Base-by-base conservation (phyloP, 2,113 vertebrate genomes). In the Pipa parva region DNA sequence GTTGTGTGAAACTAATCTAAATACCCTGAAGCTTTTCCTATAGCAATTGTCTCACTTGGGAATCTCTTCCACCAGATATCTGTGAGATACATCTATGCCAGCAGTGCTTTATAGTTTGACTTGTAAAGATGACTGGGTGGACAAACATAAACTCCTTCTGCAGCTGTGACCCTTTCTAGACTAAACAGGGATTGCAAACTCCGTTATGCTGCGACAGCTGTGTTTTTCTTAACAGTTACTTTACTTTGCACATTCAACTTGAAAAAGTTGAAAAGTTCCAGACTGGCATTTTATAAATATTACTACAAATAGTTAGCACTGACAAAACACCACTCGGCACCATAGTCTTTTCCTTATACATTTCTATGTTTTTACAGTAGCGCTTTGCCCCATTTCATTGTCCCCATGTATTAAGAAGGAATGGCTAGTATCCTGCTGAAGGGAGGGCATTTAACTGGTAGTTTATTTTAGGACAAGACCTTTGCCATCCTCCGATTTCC, bases 281-380 rank as follows among this genome's bases (percentile, higher is more conserved):
- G 39, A 42, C 13, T 42, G 39, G n/a, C 39, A 42, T 5, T 15
- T 42, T 12, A n/a, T 42, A 66, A 45, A 65, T 17, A 56, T 3
- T 22, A 13, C 46, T 28, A 79, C 77, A 77, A 9, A 15, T 83
- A 77, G 83, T 81, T 88, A 81, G 84, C 81, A 82, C 76, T 81
- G 82, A 84, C 81, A 81, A 81, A 78, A 78, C 81, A 5, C 31
- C 56, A 24, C 7, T 2, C 15, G 17, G 42, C 42, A 36, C 7
- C 33, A n/a, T n/a, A n/a, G n/a, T n/a, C n/a, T n/a, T n/a, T n/a
- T n/a, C n/a, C n/a, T n/a, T n/a, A n/a, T n/a, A n/a, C n/a, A n/a
- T n/a, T n/a, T n/a, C n/a, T n/a, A n/a, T n/a, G n/a, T n/a, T n/a
- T n/a, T n/a, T n/a, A n/a, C n/a, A n/a, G n/a, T n/a, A n/a, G n/a